Evolutionary conservation across 2,888 invertebrate genomes (phyloP), one percentile per base, ranked within the genome.

Genomic region (Caenorhabditis sp.): DNA sequence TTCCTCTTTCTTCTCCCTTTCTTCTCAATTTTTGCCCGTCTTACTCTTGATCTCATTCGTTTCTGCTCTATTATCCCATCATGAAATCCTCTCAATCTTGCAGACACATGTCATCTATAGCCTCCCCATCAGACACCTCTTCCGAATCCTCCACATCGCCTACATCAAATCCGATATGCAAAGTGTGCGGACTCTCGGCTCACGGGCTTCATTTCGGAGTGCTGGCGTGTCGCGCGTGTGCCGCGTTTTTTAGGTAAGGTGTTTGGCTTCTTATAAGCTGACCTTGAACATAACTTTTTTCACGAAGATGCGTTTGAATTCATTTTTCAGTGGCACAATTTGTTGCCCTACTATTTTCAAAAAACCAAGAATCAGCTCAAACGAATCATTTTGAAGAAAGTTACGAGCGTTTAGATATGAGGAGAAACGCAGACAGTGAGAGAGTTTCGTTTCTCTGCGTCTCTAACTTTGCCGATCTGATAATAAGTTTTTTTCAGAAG

Each of bases 151-250:
- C 76, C n/a, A 59, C 66, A 19, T 76, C 76, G 0, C 69, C 73
- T 10, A 22, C 47, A 19, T 19, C 19, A 47, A 47, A 47, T 47
- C 64, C 59, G 22, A 73, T 59, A 4, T 80, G 80, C n/a, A 74
- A 69, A 74, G 35, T 80, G 4, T 80, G 80, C 22, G 80, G 61
- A 0, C 66, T 68, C 7, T 44, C 5, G 0, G 80, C 74, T 2
- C 80, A 74, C 22, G 80, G 80, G 0, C 54, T 74, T 4, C 80
- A 80, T 35, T 80, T 80, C 28, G 80, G 80, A 31, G 80, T 80
- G 14, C 41, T 74, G 10, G 26, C 74, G 12, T 80, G 80, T 22
- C 22, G 80, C 24, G 74, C 80, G 1, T 80, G 80, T 54, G 80
- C 80, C 0, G 68, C 68, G 26, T 68, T 68, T 68, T 68, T 68